Percentiles rank a stretch among this genome's conserved stretches.
Evolutionary conservation across 2,113 vertebrate species (phyloP).

Genomic region (Daphoenositta chrysoptera): DNA sequence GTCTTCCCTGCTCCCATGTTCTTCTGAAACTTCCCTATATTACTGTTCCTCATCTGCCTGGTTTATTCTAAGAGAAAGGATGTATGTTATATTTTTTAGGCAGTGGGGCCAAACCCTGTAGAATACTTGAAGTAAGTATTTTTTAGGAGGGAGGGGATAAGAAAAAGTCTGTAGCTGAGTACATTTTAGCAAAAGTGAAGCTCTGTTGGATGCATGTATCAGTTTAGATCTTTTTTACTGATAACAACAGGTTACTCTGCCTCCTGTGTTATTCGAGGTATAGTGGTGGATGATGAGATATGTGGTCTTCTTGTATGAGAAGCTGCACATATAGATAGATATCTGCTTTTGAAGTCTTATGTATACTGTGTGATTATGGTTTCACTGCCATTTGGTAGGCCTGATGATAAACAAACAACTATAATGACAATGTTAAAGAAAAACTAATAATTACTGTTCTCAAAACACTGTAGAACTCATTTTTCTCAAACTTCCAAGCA

Average conservation of each 20-base stretch:
- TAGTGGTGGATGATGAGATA: background rate
- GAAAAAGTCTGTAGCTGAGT: background rate
- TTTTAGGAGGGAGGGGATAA: background rate
- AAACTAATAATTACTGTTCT: background rate
- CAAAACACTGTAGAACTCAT: background rate
- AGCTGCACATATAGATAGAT: background rate
- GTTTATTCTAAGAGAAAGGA: background rate
- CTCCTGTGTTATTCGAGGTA: background rate
- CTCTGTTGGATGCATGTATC: background rate
- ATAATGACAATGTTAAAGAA: background rate
- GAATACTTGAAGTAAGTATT: background rate
- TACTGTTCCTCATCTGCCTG: background rate
- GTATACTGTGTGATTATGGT: background rate
- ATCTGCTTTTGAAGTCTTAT: background rate
- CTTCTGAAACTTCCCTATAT: background rate
- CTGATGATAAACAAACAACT: background rate
- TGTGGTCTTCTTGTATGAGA: background rate
- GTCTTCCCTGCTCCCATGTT: background rate
- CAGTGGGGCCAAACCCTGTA: background rate
- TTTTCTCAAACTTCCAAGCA: background rate
- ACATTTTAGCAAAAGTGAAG: background rate
- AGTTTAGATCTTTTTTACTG: background rate
- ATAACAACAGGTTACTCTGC: background rate
- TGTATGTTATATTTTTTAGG: fast-evolving
- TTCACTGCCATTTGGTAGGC: background rate